These are phyloP conservation scores for Palythoa caribaeorum DNA, from an alignment of 92 coral and sea anemone genomes.

Conservation along the genomic window DNA sequence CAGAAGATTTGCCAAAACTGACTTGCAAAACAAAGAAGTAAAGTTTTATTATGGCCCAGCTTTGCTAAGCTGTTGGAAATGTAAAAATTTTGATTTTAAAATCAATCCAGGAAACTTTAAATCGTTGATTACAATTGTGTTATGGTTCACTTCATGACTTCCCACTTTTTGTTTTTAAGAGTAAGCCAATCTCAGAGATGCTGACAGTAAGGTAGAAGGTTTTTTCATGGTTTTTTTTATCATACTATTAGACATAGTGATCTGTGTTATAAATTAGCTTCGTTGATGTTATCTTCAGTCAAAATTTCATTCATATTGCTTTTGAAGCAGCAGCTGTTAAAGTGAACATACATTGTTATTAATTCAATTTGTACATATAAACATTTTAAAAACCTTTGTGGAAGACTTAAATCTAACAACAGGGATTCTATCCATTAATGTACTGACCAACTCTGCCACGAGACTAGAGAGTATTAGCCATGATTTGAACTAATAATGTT, in stretches of 20 bases:
- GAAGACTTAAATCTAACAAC: constrained; percentile 3
- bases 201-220: neutral
- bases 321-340: constrained; percentile 15
- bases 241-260: neutral
- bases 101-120: neutral
- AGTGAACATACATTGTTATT: constrained; percentile 22
- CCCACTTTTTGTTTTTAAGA: neutral
- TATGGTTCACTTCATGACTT: constrained; percentile 19
- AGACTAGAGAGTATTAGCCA: neutral
- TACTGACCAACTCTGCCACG: neutral
- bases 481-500: too few species aligned
- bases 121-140: neutral
- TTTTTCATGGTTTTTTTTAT: neutral
- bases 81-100: neutral
- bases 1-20: neutral
- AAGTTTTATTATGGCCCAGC: neutral
- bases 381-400: constrained; percentile 24
- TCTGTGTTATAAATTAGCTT: neutral
- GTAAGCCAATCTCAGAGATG: neutral
- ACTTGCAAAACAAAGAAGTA: neutral
- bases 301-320: neutral
- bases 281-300: neutral
- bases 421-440: constrained; percentile 9
- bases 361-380: constrained; percentile 27
- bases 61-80: neutral